Base-by-base conservation (phyloP, 2,113 vertebrate genomes). In the Rallus limicola region DNA sequence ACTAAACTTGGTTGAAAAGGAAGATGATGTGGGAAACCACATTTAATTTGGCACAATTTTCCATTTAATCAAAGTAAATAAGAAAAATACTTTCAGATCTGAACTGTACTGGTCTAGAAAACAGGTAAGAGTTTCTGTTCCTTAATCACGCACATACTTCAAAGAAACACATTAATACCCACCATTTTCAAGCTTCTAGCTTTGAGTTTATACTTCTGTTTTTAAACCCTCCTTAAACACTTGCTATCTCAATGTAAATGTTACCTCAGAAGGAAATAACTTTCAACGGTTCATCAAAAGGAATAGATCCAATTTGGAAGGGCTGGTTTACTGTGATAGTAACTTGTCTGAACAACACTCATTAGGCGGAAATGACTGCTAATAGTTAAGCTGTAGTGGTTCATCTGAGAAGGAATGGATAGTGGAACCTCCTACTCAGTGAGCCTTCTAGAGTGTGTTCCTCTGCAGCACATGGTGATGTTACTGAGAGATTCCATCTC, bases 81-180 rank as follows among this genome's bases (percentile, higher is more conserved):
- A 58, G 29, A 20, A 60, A 76, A 60, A 34, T 18, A 11, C 12
- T 18, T 74, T 53, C 26, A 19, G 6, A 25, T 48, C 9, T 42
- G 19, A 38, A 48, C 34, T 53, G 9, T 34, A 40, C 6, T 17
- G 17, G 18, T 50, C n/a, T 60, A 71, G 28, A 53, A 26, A 88
- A 86, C 2, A 77, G 18, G 19, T 5, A 10, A n/a, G 26, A 48
- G 81, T 52, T 56, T 68, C 8, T 2, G 31, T 64, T 68, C 29
- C 34, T 64, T 72, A 42, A 31, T 4, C 10, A 2, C 19, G 9
- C 1, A 0, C 34, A n/a, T 33, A 63, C 16, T 56, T 46, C 13
- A 78, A 90, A 68, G 24, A 76, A 70, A 75, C 75, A 0, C 6
- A 21, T 4, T 5, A 82, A 44, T 36, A 69, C 0, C 0, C 6